Evolutionary conservation across 2,888 invertebrate species (phyloP).

Genomic region (Nymphalis polychloros): DNA sequence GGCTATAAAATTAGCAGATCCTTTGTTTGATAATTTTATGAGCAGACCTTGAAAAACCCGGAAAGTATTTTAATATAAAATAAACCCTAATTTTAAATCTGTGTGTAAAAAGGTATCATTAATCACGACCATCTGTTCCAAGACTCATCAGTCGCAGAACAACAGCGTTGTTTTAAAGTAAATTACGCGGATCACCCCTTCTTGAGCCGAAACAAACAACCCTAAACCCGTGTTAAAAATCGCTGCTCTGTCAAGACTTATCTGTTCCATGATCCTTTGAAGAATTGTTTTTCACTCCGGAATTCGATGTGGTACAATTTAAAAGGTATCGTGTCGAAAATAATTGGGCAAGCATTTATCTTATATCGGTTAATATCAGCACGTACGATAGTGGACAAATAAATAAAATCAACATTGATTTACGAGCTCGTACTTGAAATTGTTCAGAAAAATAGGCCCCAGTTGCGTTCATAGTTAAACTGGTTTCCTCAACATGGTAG

Average conservation of each 20-base stretch:
- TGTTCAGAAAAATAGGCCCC: too few relatives aligned
- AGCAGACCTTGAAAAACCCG: neutral
- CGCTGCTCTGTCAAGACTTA: constrained; percentile 44
- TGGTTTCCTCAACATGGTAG: too few relatives aligned
- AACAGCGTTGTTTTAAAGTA: constrained; percentile 12
- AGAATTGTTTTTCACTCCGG: constrained; percentile 39
- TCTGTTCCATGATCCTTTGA: constrained; percentile 44
- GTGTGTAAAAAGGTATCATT: constrained; percentile 7
- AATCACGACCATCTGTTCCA: constrained; percentile 11
- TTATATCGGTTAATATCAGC: too few relatives aligned
- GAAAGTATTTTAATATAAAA: neutral
- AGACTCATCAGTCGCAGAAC: constrained; percentile 17
- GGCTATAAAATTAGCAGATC: neutral
- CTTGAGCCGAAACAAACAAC: constrained; percentile 36
- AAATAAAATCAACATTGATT: too few relatives aligned
- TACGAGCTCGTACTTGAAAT: too few relatives aligned
- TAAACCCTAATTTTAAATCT: neutral
- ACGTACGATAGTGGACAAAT: too few relatives aligned
- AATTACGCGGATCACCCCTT: constrained; percentile 20
- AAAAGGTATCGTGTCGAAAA: too few relatives aligned
- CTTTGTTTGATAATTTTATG: neutral
- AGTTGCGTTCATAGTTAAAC: too few relatives aligned
- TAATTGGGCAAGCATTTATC: too few relatives aligned
- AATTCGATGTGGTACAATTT: neutral
- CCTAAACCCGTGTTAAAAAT: constrained; percentile 43